phyloP scores from a whole-genome alignment of 2,113 vertebrate species.

The Chamaea fasciata region DNA sequence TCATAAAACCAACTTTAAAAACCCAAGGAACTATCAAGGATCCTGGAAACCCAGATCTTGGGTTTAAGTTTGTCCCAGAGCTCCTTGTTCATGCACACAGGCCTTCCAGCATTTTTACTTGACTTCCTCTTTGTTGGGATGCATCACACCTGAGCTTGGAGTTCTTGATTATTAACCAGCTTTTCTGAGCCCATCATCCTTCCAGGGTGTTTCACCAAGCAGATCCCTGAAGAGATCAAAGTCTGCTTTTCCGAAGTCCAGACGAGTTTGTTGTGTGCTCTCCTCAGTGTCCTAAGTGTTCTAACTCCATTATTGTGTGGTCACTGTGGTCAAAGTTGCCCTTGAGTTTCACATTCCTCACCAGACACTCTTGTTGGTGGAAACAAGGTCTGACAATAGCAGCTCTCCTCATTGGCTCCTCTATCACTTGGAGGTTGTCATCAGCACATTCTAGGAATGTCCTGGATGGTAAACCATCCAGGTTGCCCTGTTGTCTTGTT shows the following conservation, averaged over 20 bases:
- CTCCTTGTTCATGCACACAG: background rate
- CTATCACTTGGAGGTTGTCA: background rate
- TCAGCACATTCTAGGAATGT: background rate
- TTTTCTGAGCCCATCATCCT: background rate
- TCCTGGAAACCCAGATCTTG: background rate
- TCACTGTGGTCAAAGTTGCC: background rate
- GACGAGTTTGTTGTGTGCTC: background rate
- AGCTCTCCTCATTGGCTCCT: background rate
- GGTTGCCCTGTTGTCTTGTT: background rate
- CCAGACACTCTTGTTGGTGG: background rate
- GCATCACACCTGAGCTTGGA: background rate
- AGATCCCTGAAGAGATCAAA: background rate
- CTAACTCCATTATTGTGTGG: background rate
- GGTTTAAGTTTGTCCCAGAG: background rate
- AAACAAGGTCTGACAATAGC: background rate
- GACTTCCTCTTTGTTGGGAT: background rate
- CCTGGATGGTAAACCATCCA: background rate
- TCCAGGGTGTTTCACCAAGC: background rate
- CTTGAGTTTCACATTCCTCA: background rate
- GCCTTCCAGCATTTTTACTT: background rate
- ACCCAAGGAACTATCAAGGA: background rate
- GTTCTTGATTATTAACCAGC: background rate
- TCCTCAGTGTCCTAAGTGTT: background rate
- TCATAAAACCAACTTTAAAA: background rate
- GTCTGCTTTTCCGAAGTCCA: background rate